Evolutionary conservation across 2,888 invertebrate genomes (phyloP), one percentile per base, ranked within the genome.

Genomic region (Mongoloraphidia duomilia): DNA sequence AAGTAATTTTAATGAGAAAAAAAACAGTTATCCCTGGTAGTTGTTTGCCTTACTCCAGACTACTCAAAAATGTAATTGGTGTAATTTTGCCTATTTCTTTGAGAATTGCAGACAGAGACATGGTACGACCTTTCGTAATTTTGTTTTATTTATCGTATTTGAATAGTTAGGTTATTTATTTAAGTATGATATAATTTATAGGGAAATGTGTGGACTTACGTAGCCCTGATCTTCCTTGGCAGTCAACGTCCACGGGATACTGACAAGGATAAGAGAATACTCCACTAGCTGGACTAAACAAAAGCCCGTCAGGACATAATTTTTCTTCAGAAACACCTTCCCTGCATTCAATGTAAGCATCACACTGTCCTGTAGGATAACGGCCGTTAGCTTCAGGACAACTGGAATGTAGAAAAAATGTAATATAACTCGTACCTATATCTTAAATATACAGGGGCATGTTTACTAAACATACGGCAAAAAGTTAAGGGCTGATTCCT

Each of bases 231-330:
- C 88, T 74, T 57, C 80, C 82, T 3, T 74, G 74, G 61, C 91
- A 91, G 53, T 81, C 72, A 8, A 88, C 82, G 56, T 90, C 89
- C 52, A 82, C 82, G 45, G 90, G 90, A 66, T 90, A 91, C 58
- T 83, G 81, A 61, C 91, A 91, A 3, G 87, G 87, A 61, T 82
- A 87, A 13, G 75, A 75, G 50, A 76, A 78, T 57, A 75, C 71
- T 17, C 77, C 77, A 3, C 74, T 70, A 44, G 82, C 78, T 6
- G 83, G 77, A 61, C 89, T 86, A 69, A 81, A 90, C 0, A 84
- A 72, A 14, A 90, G 71, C 38, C 90, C 90, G 60, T 91, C 90
- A 0, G 88, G 84, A 55, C 91, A 91, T 4, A 80, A 64, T 59
- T 84, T 84, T 62, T 86, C 81, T 61, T 82, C 80, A 0, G 80